phyloP scores from a whole-genome alignment of 2,113 vertebrate genomes.

The Eonycteris spelaea region DNA sequence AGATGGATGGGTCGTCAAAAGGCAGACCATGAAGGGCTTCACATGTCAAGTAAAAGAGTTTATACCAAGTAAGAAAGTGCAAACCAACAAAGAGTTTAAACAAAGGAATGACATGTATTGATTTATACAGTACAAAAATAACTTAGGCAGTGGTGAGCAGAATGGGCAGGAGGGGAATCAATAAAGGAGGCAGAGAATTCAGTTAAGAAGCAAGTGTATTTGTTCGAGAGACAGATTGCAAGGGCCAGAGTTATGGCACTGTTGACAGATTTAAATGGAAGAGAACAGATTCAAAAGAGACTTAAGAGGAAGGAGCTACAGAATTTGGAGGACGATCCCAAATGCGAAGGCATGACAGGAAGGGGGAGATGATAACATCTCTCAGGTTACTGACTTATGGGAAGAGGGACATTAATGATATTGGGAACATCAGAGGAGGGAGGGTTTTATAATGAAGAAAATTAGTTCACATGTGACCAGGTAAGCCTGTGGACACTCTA shows the following conservation, averaged over 20 bases:
- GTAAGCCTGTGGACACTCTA: not conserved
- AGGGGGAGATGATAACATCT: not conserved
- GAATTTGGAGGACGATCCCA: not conserved
- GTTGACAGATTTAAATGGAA: not conserved
- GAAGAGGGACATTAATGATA: not conserved
- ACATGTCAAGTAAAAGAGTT: not conserved
- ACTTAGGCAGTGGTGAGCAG: not conserved
- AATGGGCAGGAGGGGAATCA: not conserved
- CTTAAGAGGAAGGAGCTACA: not conserved
- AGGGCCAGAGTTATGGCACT: not conserved
- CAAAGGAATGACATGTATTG: not conserved
- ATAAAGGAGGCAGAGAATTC: not conserved
- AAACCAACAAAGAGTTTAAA: conserved; percentile 37
- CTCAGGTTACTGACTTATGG: not conserved
- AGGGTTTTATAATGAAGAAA: not conserved
- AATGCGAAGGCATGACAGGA: not conserved
- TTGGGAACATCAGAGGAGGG: not conserved
- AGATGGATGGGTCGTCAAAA: not conserved
- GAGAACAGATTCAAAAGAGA: not conserved
- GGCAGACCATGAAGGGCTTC: not conserved
- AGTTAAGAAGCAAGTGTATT: not conserved
- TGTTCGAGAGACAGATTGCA: not conserved
- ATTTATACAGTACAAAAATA: conserved; percentile 39
- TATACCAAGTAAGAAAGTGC: not conserved
- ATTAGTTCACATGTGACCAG: not conserved